phyloP scores from a whole-genome alignment of 2,113 vertebrate species.

The Carettochelys insculpta region DNA sequence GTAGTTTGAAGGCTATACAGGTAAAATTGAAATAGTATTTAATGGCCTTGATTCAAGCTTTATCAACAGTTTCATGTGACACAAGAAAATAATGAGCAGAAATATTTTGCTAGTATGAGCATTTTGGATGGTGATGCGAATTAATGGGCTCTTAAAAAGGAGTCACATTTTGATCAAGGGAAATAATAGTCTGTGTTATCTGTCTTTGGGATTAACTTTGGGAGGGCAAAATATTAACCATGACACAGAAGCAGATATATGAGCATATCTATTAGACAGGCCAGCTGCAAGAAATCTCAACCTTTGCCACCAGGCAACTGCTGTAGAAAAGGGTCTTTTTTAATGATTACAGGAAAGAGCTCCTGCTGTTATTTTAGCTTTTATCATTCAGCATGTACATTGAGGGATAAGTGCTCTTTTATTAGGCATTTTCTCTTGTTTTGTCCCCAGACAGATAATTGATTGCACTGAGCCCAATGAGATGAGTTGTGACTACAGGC shows the following conservation, averaged over 20 bases:
- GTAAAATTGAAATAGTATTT: conserved; percentile 39
- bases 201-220: background rate
- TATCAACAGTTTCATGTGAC: background rate
- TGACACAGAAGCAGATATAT: background rate
- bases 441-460: background rate
- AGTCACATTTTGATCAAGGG: background rate
- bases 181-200: background rate
- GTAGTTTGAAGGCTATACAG: background rate
- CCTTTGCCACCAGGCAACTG: background rate
- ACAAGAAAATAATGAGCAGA: conserved; percentile 37
- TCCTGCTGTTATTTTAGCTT: background rate
- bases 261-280: background rate
- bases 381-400: background rate
- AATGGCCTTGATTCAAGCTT: conserved; percentile 20
- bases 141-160: background rate
- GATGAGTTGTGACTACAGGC: background rate
- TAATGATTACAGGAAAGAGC: background rate
- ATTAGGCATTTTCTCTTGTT: background rate
- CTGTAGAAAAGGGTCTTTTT: background rate
- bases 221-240: background rate
- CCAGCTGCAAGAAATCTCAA: background rate
- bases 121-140: conserved; percentile 27
- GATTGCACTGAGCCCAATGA: background rate
- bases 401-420: background rate
- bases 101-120: conserved; percentile 8